A percentile compares a stretch with the other conserved stretches of the same genome.
phyloP scores from a whole-genome alignment of 35 echinoderm and acorn worm genomes.

The Lytechinus pictus region DNA sequence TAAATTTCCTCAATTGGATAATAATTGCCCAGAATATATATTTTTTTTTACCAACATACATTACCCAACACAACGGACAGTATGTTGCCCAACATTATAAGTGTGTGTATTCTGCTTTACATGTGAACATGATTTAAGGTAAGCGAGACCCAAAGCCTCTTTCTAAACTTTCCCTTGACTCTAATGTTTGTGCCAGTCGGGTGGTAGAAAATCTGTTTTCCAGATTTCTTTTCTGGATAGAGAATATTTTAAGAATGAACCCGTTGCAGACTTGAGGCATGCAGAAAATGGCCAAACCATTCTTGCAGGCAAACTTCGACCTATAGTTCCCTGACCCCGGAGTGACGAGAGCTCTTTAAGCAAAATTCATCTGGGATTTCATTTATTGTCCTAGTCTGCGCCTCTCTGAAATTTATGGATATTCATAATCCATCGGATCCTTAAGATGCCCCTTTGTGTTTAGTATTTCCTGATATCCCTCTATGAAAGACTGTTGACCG shows the following conservation, averaged over 20 bases:
- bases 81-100: no score
- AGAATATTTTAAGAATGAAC: slow-evolving; percentile 14
- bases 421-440: neutral
- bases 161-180: neutral
- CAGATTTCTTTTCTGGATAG: slow-evolving; percentile 1
- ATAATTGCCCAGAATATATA: no score
- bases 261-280: slow-evolving; percentile 7
- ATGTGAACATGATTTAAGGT: neutral
- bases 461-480: neutral
- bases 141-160: neutral
- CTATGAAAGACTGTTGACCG: neutral
- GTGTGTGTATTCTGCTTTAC: neutral
- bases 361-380: slow-evolving; percentile 4
- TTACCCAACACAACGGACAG: no score
- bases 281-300: slow-evolving; percentile 10
- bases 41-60: no score
- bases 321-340: slow-evolving; percentile 15
- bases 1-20: no score
- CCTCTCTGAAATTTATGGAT: neutral
- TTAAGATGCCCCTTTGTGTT: neutral
- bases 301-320: neutral
- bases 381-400: neutral
- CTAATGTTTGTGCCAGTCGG: neutral
- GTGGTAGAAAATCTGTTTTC: neutral
- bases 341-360: neutral